Conservation (phyloP, 2,113 vertebrate genomes). For the Syngnathus typhle region DNA sequence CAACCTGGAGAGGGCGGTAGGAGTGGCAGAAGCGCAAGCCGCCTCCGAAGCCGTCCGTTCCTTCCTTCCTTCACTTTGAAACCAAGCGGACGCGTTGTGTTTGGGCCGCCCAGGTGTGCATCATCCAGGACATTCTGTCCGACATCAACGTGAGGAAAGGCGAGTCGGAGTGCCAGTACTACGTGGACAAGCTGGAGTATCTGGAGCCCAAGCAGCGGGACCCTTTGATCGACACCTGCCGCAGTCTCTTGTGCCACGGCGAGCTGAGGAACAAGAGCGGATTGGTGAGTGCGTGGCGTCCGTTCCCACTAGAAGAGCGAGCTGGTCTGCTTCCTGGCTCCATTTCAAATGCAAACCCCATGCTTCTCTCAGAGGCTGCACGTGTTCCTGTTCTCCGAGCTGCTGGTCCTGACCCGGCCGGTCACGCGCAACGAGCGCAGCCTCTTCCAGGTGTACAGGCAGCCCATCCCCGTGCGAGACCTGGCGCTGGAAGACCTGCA, state of each 20-base stretch:
- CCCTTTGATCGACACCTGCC: constrained; percentile 85
- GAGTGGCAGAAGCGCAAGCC: constrained; percentile 35
- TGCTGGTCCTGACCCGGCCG: constrained; percentile 87
- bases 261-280: constrained; percentile 91
- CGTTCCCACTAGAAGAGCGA: no score
- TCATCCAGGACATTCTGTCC: constrained; percentile 90
- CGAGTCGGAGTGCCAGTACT: constrained; percentile 93
- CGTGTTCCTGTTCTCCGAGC: constrained; percentile 92
- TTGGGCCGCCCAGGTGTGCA: constrained; percentile 73
- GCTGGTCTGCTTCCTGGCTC: no score
- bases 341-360: no score
- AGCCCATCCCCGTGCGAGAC: constrained; percentile 86
- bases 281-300: constrained; percentile 66
- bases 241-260: constrained; percentile 84
- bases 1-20: constrained; percentile 83
- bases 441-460: constrained; percentile 92
- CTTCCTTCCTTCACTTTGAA: no score
- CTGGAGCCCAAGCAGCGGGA: constrained; percentile 91
- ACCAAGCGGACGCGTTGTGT: no score
- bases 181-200: constrained; percentile 91
- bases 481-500: constrained; percentile 88
- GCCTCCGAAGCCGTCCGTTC: no score
- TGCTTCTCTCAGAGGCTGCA: constrained; percentile 79
- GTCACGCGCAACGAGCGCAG: constrained; percentile 85
- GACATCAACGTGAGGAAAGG: constrained; percentile 96